Conservation (phyloP, 2,888 invertebrate species). For the Miltochrista miniata region DNA sequence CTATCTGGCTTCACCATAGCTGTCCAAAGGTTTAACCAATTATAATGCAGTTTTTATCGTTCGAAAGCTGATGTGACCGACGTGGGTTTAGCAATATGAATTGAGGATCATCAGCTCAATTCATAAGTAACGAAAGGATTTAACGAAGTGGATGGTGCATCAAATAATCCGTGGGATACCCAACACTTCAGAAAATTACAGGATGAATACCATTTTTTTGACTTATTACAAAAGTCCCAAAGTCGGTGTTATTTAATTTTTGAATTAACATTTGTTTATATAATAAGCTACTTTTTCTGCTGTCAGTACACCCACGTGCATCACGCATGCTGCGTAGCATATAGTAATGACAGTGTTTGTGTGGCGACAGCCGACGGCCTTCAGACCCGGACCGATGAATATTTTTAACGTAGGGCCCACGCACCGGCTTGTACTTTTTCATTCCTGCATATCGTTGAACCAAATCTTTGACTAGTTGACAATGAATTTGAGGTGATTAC, state of each 20-base stretch:
- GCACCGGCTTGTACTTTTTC: slow-evolving; percentile 26
- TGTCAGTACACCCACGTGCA: slow-evolving; percentile 62
- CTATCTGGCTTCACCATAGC: too few relatives aligned
- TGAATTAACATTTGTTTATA: neutral
- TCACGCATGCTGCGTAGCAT: slow-evolving; percentile 65
- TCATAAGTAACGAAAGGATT: too few relatives aligned
- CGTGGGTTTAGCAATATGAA: too few relatives aligned
- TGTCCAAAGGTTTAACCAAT: too few relatives aligned
- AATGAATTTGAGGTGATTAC: slow-evolving; percentile 33
- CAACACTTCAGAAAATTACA: too few relatives aligned
- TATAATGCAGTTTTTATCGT: too few relatives aligned
- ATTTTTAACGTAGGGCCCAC: slow-evolving; percentile 52
- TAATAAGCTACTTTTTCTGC: slow-evolving; percentile 31
- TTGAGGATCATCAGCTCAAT: too few relatives aligned
- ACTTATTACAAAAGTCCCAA: too few relatives aligned
- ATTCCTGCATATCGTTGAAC: slow-evolving; percentile 38
- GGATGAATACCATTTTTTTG: too few relatives aligned
- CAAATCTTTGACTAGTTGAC: slow-evolving; percentile 33
- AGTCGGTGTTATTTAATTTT: slow-evolving; percentile 3
- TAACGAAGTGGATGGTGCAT: too few relatives aligned
- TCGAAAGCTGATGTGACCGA: too few relatives aligned
- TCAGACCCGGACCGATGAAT: slow-evolving; percentile 45
- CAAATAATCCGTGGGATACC: too few relatives aligned
- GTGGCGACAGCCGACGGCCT: slow-evolving; percentile 51
- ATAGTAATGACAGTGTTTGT: slow-evolving; percentile 56